phyloP scores from a whole-genome alignment of 2,888 invertebrate species.

The Eilema griseolum region DNA sequence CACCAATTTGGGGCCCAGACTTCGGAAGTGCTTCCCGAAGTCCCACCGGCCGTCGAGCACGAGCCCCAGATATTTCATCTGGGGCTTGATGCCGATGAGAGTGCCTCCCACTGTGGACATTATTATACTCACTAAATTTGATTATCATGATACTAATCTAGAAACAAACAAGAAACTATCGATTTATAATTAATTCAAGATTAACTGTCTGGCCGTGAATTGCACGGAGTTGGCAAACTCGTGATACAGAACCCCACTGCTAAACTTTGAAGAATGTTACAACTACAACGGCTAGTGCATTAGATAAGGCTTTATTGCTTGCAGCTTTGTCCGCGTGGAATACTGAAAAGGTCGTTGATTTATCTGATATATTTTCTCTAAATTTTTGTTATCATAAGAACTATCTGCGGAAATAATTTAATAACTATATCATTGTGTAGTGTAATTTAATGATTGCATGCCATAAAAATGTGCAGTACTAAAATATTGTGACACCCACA shows the following conservation, averaged over 20 bases:
- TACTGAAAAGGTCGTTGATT: background rate
- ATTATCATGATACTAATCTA: constrained; percentile 1
- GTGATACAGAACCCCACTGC: background rate
- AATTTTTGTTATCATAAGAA: too few species aligned
- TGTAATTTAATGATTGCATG: too few species aligned
- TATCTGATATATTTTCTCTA: background rate
- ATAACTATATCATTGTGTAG: too few species aligned
- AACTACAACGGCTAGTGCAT: constrained; percentile 34
- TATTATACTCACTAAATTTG: constrained; percentile 4
- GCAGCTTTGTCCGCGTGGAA: background rate
- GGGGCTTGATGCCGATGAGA: too few species aligned
- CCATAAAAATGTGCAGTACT: too few species aligned
- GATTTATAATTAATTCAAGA: constrained; percentile 34
- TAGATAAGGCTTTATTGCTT: constrained; percentile 32
- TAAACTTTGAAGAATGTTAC: constrained; percentile 40
- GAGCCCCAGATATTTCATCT: too few species aligned
- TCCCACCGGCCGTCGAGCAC: too few species aligned
- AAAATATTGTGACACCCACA: too few species aligned
- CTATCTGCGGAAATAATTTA: too few species aligned
- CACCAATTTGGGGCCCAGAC: too few species aligned
- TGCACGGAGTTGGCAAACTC: constrained; percentile 27
- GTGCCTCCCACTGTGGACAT: too few species aligned
- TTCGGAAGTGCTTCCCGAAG: too few species aligned
- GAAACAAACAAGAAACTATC: constrained; percentile 28
- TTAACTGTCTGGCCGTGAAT: constrained; percentile 24